phyloP scores from a whole-genome alignment of 2,113 vertebrate genomes.

The Carassius auratus region DNA sequence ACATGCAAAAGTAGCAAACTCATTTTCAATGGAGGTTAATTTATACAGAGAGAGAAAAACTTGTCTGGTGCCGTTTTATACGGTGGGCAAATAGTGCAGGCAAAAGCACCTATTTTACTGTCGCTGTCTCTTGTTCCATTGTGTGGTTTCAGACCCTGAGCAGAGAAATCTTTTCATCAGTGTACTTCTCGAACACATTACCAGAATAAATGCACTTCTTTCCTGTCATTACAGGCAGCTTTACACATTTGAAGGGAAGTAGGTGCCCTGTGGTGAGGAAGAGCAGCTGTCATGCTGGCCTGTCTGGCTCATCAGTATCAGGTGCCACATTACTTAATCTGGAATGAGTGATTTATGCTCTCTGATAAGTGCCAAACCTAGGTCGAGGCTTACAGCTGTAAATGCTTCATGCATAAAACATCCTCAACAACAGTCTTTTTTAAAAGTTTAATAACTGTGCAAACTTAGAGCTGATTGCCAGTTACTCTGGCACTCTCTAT shows the following conservation, averaged over 20 bases:
- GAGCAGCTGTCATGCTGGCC: conserved; percentile 29
- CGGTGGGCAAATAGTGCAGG: conserved; percentile 62
- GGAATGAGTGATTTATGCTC: conserved; percentile 47
- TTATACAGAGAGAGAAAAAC: conserved; percentile 54
- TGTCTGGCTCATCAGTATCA: conserved; percentile 34
- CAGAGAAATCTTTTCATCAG: conserved; percentile 67
- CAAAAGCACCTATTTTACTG: conserved; percentile 59
- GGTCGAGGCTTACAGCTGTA: conserved; percentile 19
- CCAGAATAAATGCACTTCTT: conserved; percentile 63
- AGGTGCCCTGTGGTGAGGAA: conserved; percentile 23
- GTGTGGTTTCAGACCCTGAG: conserved; percentile 54
- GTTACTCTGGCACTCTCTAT: neutral
- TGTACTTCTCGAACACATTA: conserved; percentile 56
- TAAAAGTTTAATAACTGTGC: conserved; percentile 37
- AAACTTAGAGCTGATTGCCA: conserved; percentile 19
- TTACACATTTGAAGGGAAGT: conserved; percentile 65
- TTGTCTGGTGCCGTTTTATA: conserved; percentile 62
- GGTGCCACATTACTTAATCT: conserved; percentile 34
- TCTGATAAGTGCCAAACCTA: conserved; percentile 36
- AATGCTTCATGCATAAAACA: conserved; percentile 38
- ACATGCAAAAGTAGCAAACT: conserved; percentile 68
- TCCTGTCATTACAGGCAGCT: conserved; percentile 58
- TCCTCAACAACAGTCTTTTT: neutral
- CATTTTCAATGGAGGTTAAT: conserved; percentile 68
- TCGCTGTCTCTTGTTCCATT: conserved; percentile 14